phyloP scores from a whole-genome alignment of 2,797 vertebrate genomes.

The Scolopax rusticola region DNA sequence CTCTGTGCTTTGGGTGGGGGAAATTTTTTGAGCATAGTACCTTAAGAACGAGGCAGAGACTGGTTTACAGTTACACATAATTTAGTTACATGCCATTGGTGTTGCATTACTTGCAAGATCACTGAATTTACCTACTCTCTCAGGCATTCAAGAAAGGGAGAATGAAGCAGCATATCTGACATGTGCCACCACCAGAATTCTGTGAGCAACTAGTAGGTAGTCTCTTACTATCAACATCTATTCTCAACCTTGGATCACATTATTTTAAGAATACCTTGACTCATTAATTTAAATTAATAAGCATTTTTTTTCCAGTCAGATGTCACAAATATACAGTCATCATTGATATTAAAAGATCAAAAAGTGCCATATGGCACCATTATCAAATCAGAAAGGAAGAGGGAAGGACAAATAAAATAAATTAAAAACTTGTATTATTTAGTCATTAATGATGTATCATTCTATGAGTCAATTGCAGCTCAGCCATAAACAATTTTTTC shows the following conservation, averaged over 20 bases:
- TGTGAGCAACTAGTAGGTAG: background rate
- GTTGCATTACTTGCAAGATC: background rate
- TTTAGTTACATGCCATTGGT: background rate
- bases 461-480: background rate
- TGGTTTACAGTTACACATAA: background rate
- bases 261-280: background rate
- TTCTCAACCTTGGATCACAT: background rate
- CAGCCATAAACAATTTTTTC: background rate
- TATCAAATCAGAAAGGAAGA: background rate
- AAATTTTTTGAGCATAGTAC: background rate
- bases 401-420: background rate
- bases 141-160: background rate
- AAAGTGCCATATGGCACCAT: background rate
- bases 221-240: background rate
- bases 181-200: background rate
- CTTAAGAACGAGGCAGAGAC: background rate
- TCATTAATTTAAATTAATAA: background rate
- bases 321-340: background rate
- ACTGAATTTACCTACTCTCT: background rate
- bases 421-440: background rate
- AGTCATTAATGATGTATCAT: background rate
- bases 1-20: background rate
- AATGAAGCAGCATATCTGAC: background rate
- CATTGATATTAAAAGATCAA: background rate
- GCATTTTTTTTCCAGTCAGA: background rate